These are phyloP conservation scores for Piaya cayana DNA, from an alignment of 2,113 vertebrate species.

Conservation along the genomic window DNA sequence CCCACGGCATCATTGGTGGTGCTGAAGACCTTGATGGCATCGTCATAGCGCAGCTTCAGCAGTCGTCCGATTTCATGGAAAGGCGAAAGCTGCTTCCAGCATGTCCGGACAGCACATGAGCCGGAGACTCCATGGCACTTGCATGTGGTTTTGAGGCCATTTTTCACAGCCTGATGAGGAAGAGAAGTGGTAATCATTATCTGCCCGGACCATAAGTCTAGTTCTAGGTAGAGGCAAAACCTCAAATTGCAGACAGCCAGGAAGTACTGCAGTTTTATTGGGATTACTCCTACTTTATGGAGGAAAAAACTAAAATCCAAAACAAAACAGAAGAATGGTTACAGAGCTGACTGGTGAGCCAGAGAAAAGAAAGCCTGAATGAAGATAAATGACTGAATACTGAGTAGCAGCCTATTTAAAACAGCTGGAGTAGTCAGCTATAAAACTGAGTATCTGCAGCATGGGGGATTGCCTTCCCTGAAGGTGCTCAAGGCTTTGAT, in stretches of 20 bases:
- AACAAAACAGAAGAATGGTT: not conserved
- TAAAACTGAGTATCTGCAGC: not conserved
- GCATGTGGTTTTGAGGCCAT: constrained; percentile 94
- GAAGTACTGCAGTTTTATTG: not conserved
- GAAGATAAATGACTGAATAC: not conserved
- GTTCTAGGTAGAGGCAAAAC: not conserved
- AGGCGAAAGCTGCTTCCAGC: constrained; percentile 96
- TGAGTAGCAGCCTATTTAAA: not conserved
- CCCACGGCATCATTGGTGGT: constrained; percentile 91
- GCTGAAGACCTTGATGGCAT: constrained; percentile 87
- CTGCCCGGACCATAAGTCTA: not conserved
- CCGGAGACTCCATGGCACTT: constrained; percentile 98
- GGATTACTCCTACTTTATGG: not conserved
- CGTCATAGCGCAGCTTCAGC: constrained; percentile 91
- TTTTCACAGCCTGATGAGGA: constrained; percentile 88
- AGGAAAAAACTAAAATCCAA: not conserved
- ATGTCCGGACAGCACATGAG: constrained; percentile 93
- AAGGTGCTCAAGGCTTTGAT: too few species aligned
- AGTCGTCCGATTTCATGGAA: constrained; percentile 92
- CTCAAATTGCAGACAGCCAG: not conserved
- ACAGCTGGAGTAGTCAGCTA: not conserved
- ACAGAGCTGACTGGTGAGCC: not conserved
- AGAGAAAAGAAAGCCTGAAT: not conserved
- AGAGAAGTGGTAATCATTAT: not conserved
- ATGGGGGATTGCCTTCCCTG: not conserved